Evolutionary conservation across 2,888 invertebrate genomes (phyloP).

Genomic region (Mongoloraphidia duomilia): DNA sequence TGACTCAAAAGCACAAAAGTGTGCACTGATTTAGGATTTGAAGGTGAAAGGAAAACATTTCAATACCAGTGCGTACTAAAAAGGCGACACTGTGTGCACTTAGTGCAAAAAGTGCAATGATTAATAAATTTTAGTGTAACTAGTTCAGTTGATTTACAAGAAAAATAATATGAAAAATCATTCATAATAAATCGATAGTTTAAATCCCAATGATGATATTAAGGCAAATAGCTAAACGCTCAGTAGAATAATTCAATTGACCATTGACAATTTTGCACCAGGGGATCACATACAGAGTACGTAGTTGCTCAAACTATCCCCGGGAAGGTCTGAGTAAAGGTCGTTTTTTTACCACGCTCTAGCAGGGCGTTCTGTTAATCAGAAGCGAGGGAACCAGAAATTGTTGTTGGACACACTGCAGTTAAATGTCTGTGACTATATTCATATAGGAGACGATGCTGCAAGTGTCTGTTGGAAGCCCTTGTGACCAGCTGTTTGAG

Average conservation of each 20-base stretch:
- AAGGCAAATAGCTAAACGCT: slow-evolving; percentile 16
- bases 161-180: too few relatives aligned
- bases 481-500: slow-evolving; percentile 59
- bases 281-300: slow-evolving; percentile 52
- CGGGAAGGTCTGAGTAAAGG: slow-evolving; percentile 76
- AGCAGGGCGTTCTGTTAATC: slow-evolving; percentile 52
- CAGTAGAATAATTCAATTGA: slow-evolving; percentile 30
- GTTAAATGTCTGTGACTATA: slow-evolving; percentile 37
- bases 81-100: too few relatives aligned
- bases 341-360: slow-evolving; percentile 38
- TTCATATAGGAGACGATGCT: slow-evolving; percentile 31
- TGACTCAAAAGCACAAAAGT: too few relatives aligned
- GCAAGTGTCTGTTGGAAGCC: slow-evolving; percentile 46
- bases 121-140: too few relatives aligned
- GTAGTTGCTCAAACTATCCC: slow-evolving; percentile 39
- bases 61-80: too few relatives aligned
- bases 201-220: slow-evolving; percentile 33
- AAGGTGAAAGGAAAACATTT: too few relatives aligned
- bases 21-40: too few relatives aligned
- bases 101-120: too few relatives aligned
- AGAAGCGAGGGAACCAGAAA: slow-evolving; percentile 66
- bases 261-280: slow-evolving; percentile 63
- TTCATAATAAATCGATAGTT: slow-evolving; percentile 6
- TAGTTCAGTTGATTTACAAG: too few relatives aligned
- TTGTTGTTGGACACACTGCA: slow-evolving; percentile 28